phyloP scores from a whole-genome alignment of 2,797 vertebrate genomes.

The Adrianichthys oophorus region DNA sequence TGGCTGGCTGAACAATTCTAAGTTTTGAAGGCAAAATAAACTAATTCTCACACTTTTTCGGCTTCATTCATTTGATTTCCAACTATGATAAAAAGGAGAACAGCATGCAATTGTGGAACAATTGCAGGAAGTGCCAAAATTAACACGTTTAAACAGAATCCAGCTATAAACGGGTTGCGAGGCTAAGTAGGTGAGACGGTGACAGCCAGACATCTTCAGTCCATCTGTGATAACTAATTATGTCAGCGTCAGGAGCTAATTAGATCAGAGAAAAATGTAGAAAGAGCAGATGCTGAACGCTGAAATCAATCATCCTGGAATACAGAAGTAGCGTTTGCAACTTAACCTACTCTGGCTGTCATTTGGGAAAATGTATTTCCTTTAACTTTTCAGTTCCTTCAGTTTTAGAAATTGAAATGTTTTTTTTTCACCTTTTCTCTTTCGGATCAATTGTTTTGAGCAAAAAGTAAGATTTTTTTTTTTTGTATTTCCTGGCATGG shows the following conservation, averaged over 20 bases:
- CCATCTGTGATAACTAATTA: slow-evolving; percentile 67
- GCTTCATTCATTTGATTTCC: too few relatives aligned
- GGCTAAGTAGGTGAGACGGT: slow-evolving; percentile 40
- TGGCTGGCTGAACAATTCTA: not conserved
- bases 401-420: slow-evolving; percentile 33
- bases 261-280: slow-evolving; percentile 51
- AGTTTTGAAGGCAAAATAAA: not conserved
- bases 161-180: slow-evolving; percentile 9
- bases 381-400: too few relatives aligned
- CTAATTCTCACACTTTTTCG: not conserved
- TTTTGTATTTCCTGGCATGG: slow-evolving; percentile 11
- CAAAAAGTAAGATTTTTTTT: slow-evolving; percentile 56
- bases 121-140: not conserved
- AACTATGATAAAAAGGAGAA: too few relatives aligned
- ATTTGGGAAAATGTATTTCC: slow-evolving; percentile 24
- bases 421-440: slow-evolving; percentile 12
- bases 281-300: slow-evolving; percentile 68
- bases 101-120: too few relatives aligned
- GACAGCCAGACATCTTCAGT: slow-evolving; percentile 45
- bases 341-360: slow-evolving; percentile 23
- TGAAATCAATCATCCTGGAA: slow-evolving; percentile 56
- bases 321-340: slow-evolving; percentile 45
- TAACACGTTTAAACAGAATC: slow-evolving; percentile 9
- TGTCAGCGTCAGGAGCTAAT: slow-evolving; percentile 57
- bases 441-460: slow-evolving; percentile 50